These are phyloP conservation scores for Kobus ellipsiprymnus DNA, from an alignment of 2,113 vertebrate genomes.

Conservation along the genomic window DNA sequence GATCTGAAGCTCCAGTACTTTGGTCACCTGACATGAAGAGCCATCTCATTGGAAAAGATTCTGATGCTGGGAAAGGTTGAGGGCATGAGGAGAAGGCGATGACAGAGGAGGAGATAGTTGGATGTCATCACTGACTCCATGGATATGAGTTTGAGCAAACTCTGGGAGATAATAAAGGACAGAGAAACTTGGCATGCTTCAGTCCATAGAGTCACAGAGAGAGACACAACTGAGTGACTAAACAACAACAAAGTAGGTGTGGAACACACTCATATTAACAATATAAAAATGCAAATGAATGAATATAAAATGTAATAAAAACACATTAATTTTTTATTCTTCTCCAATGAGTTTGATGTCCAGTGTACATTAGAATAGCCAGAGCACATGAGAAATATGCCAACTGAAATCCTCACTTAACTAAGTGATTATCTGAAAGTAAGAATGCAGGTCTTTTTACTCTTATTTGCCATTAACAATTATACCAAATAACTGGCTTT, in stretches of 20 bases:
- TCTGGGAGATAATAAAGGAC: neutral
- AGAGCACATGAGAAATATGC: neutral
- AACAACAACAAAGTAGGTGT: neutral
- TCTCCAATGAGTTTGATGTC: neutral
- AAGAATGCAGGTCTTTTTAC: neutral
- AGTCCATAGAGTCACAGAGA: neutral
- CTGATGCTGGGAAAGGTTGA: neutral
- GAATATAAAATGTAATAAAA: neutral
- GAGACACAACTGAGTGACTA: neutral
- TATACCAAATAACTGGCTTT: neutral
- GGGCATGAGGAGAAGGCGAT: neutral
- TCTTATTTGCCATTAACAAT: neutral
- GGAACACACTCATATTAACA: neutral
- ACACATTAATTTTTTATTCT: neutral
- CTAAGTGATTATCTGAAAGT: slow-evolving; percentile 43
- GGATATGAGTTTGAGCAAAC: neutral
- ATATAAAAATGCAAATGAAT: neutral
- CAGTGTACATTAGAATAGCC: neutral
- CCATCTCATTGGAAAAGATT: neutral
- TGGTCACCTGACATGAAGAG: neutral
- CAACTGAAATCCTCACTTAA: neutral
- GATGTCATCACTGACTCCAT: neutral
- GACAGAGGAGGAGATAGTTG: neutral
- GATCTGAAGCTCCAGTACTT: neutral
- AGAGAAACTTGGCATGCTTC: neutral